These are phyloP conservation scores for Sebastes matsubarae DNA, from an alignment of 2,797 vertebrate genomes.

Conservation along the genomic window DNA sequence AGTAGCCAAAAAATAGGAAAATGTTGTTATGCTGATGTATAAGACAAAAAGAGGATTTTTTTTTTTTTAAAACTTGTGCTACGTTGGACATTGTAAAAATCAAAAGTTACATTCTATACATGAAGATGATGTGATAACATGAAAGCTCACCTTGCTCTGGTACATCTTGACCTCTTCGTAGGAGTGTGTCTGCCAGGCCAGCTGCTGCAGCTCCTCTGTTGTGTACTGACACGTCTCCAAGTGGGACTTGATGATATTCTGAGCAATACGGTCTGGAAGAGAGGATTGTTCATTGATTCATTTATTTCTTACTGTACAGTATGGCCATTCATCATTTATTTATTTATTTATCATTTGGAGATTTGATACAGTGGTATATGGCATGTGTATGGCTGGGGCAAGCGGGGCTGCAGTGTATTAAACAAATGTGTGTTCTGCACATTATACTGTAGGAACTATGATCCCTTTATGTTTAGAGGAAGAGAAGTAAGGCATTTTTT, in stretches of 20 bases:
- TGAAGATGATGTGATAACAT: background rate
- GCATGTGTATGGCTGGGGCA: background rate
- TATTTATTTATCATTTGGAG: background rate
- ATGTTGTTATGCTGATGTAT: background rate
- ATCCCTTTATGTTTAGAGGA: background rate
- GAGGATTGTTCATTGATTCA: background rate
- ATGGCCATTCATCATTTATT: background rate
- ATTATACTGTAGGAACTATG: background rate
- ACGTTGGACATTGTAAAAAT: background rate
- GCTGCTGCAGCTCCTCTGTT: conserved; percentile 96
- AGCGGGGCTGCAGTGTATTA: background rate
- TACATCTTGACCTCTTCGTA: conserved; percentile 99
- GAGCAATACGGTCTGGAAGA: conserved; percentile 94
- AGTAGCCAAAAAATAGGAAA: background rate
- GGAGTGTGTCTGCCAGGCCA: conserved; percentile 98
- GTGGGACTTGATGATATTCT: conserved; percentile 99
- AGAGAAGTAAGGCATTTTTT: background rate
- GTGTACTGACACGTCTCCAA: conserved; percentile 99
- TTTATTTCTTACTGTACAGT: background rate
- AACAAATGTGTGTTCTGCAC: background rate
- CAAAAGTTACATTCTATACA: background rate
- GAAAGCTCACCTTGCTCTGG: conserved; percentile 93
- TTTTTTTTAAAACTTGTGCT: background rate
- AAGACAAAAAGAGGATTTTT: background rate
- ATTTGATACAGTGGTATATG: background rate